These are phyloP conservation scores for Radopholus similis DNA, from an alignment of 1,140 invertebrate genomes.

Conservation along the genomic window DNA sequence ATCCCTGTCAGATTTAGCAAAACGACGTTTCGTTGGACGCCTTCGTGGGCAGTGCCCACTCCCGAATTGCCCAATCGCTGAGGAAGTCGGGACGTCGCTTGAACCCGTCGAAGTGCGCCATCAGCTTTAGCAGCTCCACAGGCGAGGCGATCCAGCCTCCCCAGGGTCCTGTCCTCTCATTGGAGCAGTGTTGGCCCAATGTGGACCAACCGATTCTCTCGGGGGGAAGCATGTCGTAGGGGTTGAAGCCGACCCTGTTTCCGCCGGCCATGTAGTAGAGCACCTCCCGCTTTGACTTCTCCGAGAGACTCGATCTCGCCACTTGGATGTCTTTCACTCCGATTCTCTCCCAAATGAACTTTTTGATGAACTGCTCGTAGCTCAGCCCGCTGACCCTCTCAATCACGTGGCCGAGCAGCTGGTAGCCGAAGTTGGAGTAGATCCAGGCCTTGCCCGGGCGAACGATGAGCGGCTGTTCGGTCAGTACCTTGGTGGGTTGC, in stretches of 20 bases:
- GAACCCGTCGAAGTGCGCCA: slow-evolving; percentile 55
- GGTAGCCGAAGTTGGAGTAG: slow-evolving; percentile 60
- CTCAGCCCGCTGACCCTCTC: slow-evolving; percentile 44
- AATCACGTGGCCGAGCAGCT: slow-evolving; percentile 57
- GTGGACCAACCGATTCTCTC: slow-evolving; percentile 34
- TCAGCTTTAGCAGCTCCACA: slow-evolving; percentile 53
- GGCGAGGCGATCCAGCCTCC: slow-evolving; percentile 60
- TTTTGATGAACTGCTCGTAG: slow-evolving; percentile 58
- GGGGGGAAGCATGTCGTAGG: slow-evolving; percentile 54
- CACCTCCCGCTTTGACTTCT: slow-evolving; percentile 55
- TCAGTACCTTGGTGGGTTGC: no score
- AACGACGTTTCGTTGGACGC: slow-evolving; percentile 57
- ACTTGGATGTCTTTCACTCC: slow-evolving; percentile 55
- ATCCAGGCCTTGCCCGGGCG: slow-evolving; percentile 55
- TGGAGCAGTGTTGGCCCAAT: not conserved
- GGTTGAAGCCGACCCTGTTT: slow-evolving; percentile 53
- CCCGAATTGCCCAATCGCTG: slow-evolving; percentile 36
- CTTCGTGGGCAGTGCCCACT: slow-evolving; percentile 49
- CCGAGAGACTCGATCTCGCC: slow-evolving; percentile 49
- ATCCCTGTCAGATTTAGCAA: not conserved
- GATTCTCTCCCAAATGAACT: slow-evolving; percentile 47
- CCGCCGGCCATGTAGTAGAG: slow-evolving; percentile 58
- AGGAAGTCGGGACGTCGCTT: slow-evolving; percentile 36
- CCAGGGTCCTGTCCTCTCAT: slow-evolving; percentile 47
- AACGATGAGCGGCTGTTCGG: slow-evolving; percentile 42